phyloP scores from a whole-genome alignment of 2,113 vertebrate genomes.

The Pollachius pollachius region DNA sequence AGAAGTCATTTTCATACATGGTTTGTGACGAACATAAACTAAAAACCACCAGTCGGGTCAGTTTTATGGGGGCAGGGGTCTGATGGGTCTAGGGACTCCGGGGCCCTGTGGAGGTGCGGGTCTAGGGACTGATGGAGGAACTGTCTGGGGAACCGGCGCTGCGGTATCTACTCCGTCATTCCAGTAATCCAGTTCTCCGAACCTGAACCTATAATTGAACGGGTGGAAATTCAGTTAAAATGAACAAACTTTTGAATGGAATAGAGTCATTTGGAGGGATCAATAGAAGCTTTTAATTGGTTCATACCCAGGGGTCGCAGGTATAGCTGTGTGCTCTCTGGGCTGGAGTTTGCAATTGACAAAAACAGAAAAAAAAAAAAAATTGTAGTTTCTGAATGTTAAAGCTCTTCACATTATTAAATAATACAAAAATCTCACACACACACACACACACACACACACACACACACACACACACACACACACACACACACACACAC shows the following conservation, averaged over 20 bases:
- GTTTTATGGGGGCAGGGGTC: constrained; percentile 9
- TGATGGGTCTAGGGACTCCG: constrained; percentile 69
- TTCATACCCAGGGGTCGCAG: not conserved
- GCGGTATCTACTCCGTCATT: not conserved
- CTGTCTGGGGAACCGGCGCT: no score
- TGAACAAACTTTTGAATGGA: not conserved
- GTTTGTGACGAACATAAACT: not conserved
- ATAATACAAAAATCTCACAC: no score
- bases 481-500: no score
- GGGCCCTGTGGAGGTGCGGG: constrained; percentile 58
- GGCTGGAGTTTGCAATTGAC: no score
- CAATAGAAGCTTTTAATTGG: not conserved
- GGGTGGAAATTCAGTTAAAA: not conserved
- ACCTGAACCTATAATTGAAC: constrained; percentile 45
- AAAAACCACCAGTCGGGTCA: not conserved
- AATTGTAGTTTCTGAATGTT: no score
- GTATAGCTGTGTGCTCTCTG: no score
- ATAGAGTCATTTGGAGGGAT: no score
- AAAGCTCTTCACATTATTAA: no score
- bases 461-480: no score
- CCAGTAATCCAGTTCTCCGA: constrained; percentile 54
- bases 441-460: no score
- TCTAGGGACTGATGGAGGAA: not conserved
- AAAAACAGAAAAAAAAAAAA: no score
- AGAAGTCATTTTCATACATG: no score